Evolutionary conservation across 30 jellyfish, hydroid and myxozoan species (phyloP).

Genomic region (Aurelia sp.): DNA sequence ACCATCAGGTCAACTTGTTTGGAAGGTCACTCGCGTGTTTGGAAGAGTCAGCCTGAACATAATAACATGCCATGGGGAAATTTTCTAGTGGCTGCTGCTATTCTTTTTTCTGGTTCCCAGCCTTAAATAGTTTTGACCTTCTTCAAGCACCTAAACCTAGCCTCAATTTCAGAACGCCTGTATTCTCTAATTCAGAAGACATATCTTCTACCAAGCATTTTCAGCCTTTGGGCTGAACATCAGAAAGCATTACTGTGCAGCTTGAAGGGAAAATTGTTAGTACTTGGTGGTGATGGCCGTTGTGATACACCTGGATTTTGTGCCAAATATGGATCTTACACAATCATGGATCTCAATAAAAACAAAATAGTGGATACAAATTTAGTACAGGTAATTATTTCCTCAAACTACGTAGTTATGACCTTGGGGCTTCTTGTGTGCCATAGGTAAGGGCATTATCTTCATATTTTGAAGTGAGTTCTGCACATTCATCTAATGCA

Average conservation of each 20-base stretch:
- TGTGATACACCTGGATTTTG: too few species aligned
- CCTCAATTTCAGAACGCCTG: constrained; percentile 20
- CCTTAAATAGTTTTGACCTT: constrained; percentile 22
- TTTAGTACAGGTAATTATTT: constrained; percentile 10
- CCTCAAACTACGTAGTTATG: too few species aligned
- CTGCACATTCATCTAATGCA: too few species aligned
- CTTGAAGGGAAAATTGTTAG: too few species aligned
- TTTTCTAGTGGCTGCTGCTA: constrained; percentile 29
- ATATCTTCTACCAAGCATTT: too few species aligned
- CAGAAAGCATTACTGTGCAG: too few species aligned
- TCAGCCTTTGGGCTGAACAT: too few species aligned
- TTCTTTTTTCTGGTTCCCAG: constrained; percentile 28
- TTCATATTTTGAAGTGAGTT: too few species aligned
- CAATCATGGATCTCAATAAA: constrained; percentile 19
- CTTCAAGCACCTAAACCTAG: constrained; percentile 1
- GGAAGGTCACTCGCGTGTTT: constrained; percentile 7
- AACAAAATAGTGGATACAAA: constrained; percentile 19
- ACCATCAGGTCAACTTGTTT: neutral
- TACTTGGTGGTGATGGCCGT: too few species aligned
- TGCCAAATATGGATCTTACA: constrained; percentile 24
- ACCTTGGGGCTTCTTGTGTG: too few species aligned
- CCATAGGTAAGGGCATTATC: too few species aligned
- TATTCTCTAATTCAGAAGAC: too few species aligned
- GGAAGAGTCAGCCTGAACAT: constrained; percentile 31
- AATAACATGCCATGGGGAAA: constrained; percentile 46